These are phyloP conservation scores for Apolygus lucorum DNA, from an alignment of 1,140 invertebrate genomes.

Conservation along the genomic window DNA sequence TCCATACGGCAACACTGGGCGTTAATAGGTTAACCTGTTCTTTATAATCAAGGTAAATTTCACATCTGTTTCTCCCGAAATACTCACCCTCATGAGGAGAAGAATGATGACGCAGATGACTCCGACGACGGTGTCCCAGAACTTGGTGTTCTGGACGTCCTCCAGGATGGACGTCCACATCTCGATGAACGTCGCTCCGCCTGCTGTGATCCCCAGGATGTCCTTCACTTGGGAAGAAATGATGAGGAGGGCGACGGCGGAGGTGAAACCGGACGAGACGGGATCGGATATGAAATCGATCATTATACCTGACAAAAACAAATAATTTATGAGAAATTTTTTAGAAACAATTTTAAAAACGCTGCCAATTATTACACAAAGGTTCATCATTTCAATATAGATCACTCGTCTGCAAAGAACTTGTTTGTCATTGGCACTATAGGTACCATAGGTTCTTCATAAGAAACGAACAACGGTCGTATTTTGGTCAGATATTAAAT, in stretches of 20 bases:
- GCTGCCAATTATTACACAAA: too few species aligned
- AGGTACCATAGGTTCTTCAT: too few species aligned
- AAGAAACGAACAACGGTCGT: too few species aligned
- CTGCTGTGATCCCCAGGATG: conserved; percentile 66
- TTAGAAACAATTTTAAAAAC: too few species aligned
- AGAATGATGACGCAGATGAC: conserved; percentile 60
- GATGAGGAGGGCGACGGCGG: conserved; percentile 84
- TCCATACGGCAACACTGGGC: too few species aligned
- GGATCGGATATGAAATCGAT: conserved; percentile 90
- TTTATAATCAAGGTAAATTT: conserved; percentile 7
- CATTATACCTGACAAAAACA: conserved; percentile 60
- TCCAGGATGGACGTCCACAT: conserved; percentile 57
- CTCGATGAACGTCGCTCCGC: conserved; percentile 60
- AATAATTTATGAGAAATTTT: too few species aligned
- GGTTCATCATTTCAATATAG: too few species aligned
- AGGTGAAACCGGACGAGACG: conserved; percentile 87
- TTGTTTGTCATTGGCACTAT: too few species aligned
- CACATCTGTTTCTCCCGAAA: neutral
- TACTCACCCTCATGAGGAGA: conserved; percentile 56
- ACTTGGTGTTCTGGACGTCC: conserved; percentile 49
- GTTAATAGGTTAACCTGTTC: neutral
- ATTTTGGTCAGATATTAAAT: too few species aligned
- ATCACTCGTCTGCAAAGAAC: too few species aligned
- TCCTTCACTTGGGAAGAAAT: conserved; percentile 80
- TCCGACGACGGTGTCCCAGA: conserved; percentile 61